phyloP scores from a whole-genome alignment of 1,140 invertebrate species.

The Drosophila willistoni region DNA sequence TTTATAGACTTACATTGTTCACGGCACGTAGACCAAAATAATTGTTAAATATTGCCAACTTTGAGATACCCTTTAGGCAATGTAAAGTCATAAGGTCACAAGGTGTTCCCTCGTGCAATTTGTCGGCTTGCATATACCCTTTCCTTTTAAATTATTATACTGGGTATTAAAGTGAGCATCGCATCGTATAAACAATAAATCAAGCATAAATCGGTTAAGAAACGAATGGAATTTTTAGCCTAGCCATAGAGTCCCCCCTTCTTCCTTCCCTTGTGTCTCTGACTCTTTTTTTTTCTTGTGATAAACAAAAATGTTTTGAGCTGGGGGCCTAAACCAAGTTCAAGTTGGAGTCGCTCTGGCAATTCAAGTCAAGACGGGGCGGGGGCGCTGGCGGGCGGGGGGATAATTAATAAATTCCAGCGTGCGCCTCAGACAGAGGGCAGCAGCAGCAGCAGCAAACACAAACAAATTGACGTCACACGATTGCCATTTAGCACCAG shows the following conservation, averaged over 20 bases:
- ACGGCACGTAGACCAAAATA: constrained; percentile 58
- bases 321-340: constrained; percentile 25
- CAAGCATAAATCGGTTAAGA: constrained; percentile 48
- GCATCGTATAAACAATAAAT: constrained; percentile 75
- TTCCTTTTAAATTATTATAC: not conserved
- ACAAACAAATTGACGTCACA: constrained; percentile 78
- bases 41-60: not conserved
- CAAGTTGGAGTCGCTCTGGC: constrained; percentile 35
- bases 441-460: constrained; percentile 24
- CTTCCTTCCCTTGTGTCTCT: too few relatives aligned
- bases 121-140: not conserved
- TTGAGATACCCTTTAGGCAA: not conserved
- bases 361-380: not conserved
- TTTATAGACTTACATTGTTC: constrained; percentile 31
- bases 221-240: constrained; percentile 75
- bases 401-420: constrained; percentile 80
- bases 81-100: too few relatives aligned
- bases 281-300: too few relatives aligned
- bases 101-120: not conserved
- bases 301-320: constrained; percentile 1
- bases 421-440: constrained; percentile 58
- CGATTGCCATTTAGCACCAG: constrained; percentile 3
- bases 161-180: constrained; percentile 48
- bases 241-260: constrained; percentile 31
- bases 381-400: not conserved